Evolutionary conservation across 2,888 invertebrate species (phyloP).

Genomic region (Artemia sinica): DNA sequence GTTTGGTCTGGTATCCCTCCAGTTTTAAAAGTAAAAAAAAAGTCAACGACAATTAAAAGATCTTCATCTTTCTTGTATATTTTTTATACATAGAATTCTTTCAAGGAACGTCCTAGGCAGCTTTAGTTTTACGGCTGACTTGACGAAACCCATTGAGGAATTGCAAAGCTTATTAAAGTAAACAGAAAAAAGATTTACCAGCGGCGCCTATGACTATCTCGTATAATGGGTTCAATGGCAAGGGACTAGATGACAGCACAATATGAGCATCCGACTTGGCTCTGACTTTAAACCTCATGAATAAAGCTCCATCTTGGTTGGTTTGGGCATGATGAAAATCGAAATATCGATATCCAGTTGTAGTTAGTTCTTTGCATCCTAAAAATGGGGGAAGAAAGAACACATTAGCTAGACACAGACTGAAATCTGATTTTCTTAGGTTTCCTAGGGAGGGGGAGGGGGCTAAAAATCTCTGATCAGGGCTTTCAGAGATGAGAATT

Average conservation of each 20-base stretch:
- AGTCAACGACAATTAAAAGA: too few species aligned
- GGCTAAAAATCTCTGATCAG: not conserved
- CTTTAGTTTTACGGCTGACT: too few species aligned
- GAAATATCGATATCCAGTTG: conserved; percentile 20
- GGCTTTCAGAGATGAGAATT: too few species aligned
- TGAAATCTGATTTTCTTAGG: not conserved
- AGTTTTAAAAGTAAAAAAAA: too few species aligned
- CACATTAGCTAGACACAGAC: too few species aligned
- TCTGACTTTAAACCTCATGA: conserved; percentile 40
- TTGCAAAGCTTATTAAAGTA: too few species aligned
- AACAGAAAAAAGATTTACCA: not conserved
- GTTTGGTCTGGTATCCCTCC: too few species aligned
- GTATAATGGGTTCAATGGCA: conserved; percentile 41
- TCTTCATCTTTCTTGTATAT: too few species aligned
- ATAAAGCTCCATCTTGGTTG: conserved; percentile 16
- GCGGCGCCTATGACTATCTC: conserved; percentile 32
- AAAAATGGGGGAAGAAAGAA: not conserved
- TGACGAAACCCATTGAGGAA: too few species aligned
- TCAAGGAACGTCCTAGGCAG: too few species aligned
- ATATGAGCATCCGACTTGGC: conserved; percentile 52
- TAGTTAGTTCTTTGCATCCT: conserved; percentile 19
- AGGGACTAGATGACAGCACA: conserved; percentile 39
- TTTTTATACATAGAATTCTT: too few species aligned
- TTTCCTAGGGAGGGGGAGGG: not conserved
- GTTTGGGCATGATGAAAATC: conserved; percentile 18